A percentile compares a stretch with the other conserved stretches of the same genome.
Evolutionary conservation across 1,140 invertebrate genomes (phyloP).

Genomic region (Coenobita brevimanus): DNA sequence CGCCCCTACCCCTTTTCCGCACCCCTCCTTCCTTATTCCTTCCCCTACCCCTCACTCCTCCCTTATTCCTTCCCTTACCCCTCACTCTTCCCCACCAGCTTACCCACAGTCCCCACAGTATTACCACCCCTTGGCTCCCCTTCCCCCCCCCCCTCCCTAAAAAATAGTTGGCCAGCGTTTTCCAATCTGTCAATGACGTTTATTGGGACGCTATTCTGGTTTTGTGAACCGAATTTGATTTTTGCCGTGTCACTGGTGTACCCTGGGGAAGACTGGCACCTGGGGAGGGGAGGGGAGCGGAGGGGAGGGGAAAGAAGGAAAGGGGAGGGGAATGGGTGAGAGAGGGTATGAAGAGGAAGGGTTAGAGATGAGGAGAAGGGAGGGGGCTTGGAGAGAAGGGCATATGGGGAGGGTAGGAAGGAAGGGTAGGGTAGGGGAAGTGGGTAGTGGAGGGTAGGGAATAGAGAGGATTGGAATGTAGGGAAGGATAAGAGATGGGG

Average conservation of each 20-base stretch:
- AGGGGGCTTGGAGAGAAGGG: not conserved
- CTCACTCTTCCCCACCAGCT: not conserved
- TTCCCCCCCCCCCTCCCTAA: not conserved
- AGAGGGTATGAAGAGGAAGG: not conserved
- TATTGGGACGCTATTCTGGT: conserved; percentile 20
- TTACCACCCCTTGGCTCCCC: not conserved
- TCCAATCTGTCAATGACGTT: conserved; percentile 45
- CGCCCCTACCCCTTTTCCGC: not conserved
- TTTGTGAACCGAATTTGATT: conserved; percentile 37
- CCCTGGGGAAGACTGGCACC: not conserved
- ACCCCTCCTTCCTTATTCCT: not conserved
- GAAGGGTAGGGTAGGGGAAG: too few relatives aligned
- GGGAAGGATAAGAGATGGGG: too few relatives aligned
- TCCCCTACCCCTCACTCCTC: not conserved
- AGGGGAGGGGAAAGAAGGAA: not conserved
- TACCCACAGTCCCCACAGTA: not conserved
- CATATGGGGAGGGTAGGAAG: too few relatives aligned
- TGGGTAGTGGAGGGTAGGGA: too few relatives aligned
- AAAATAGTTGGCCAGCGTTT: conserved; percentile 15
- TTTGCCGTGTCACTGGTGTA: not conserved
- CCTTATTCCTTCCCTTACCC: not conserved
- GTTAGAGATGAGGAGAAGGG: not conserved
- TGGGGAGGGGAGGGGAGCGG: not conserved
- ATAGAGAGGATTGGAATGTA: too few relatives aligned
- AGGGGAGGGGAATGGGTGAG: not conserved